Conservation (phyloP, 2,888 invertebrate genomes). For the Lordiphosa andalusiaca region DNA sequence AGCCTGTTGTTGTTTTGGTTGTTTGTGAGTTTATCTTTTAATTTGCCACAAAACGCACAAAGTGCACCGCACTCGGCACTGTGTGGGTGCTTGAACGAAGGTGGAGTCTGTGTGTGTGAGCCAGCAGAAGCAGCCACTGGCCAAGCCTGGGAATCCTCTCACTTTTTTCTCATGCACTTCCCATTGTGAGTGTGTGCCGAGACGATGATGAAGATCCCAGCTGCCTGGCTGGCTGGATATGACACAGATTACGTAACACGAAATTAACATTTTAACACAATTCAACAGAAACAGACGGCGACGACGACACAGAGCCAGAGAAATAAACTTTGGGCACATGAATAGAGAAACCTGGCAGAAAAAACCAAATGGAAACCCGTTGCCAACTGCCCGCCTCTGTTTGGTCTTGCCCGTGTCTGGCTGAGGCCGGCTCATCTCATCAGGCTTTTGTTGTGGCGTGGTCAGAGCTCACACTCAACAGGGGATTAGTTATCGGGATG, state of each 20-base stretch:
- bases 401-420: conserved; percentile 36
- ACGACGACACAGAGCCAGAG: conserved; percentile 23
- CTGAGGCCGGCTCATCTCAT: conserved; percentile 48
- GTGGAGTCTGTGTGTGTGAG: conserved; percentile 33
- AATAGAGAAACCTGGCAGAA: conserved; percentile 20
- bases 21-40: conserved; percentile 62
- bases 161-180: conserved; percentile 70
- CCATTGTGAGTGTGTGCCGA: conserved; percentile 43
- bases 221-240: conserved; percentile 54
- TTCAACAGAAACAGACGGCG: conserved; percentile 53
- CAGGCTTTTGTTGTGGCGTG: conserved; percentile 54
- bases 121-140: conserved; percentile 31
- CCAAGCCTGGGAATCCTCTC: conserved; percentile 78
- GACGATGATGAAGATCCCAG: conserved; percentile 64
- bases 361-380: conserved; percentile 33
- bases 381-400: conserved; percentile 22
- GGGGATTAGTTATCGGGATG: conserved; percentile 21
- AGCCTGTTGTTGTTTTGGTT: conserved; percentile 30
- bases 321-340: conserved; percentile 27
- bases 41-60: conserved; percentile 71
- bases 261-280: conserved; percentile 76
- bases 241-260: conserved; percentile 73
- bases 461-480: conserved; percentile 37
- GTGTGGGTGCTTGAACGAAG: conserved; percentile 6
- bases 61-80: conserved; percentile 35